These are phyloP conservation scores for Fregetta grallaria DNA, from an alignment of 2,113 vertebrate species.

Conservation along the genomic window DNA sequence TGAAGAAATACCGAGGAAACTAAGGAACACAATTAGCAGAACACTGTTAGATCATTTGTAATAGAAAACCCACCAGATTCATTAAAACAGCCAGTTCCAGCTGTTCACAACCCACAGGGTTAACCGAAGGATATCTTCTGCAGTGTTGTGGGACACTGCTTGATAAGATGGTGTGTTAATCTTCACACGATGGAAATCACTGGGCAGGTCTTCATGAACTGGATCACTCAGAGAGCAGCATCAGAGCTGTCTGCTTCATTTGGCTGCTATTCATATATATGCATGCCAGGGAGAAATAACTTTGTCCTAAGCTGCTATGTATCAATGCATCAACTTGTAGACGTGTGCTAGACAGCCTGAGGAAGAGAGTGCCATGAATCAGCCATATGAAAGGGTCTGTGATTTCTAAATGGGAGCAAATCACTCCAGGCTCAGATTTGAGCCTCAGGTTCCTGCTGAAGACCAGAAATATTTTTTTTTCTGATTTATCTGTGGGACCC, in stretches of 20 bases:
- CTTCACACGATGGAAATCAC: neutral
- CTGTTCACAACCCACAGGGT: neutral
- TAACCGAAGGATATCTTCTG: neutral
- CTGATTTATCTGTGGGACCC: neutral
- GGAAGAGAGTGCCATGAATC: neutral
- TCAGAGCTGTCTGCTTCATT: neutral
- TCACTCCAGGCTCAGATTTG: neutral
- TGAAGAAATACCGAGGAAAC: conserved; percentile 7
- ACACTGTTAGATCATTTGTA: conserved; percentile 3
- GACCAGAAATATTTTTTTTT: neutral
- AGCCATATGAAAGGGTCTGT: neutral
- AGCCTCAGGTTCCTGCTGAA: neutral
- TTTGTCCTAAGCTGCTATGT: conserved; percentile 1
- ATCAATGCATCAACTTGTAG: conserved; percentile 22
- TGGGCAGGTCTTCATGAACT: neutral
- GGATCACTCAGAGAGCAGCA: conserved; percentile 1
- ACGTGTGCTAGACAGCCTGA: conserved; percentile 18
- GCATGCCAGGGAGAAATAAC: neutral
- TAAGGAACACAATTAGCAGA: conserved; percentile 2
- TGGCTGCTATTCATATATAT: neutral
- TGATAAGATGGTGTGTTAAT: neutral
- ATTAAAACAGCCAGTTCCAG: neutral
- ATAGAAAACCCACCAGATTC: neutral
- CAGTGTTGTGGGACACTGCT: neutral
- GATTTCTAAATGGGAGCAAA: neutral